phyloP scores from a whole-genome alignment of 53 echinoderm and acorn worm species.

The Hippasteria phrygiana region DNA sequence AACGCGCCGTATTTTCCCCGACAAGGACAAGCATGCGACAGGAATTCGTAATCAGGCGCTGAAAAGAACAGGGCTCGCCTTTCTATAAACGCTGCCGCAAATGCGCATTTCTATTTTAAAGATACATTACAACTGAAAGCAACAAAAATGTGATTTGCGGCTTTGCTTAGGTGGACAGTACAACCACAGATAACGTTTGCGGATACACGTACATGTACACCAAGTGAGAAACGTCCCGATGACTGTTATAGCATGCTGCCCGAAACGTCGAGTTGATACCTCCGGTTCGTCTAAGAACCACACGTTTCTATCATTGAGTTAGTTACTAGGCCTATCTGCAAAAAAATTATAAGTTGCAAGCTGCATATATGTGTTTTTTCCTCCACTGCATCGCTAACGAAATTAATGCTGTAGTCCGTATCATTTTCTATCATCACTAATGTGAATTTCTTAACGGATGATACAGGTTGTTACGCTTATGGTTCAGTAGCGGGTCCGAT shows the following conservation, averaged over 20 bases:
- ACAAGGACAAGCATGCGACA: slow-evolving; percentile 38
- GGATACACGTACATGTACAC: no score
- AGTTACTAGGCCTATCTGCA: no score
- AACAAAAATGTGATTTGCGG: neutral
- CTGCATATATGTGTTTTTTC: neutral
- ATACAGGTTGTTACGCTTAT: slow-evolving; percentile 7
- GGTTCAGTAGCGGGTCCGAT: slow-evolving; percentile 11
- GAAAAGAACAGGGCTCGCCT: neutral
- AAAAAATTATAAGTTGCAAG: no score
- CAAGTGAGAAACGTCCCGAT: no score
- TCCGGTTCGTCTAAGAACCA: no score
- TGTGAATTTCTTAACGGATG: slow-evolving; percentile 29
- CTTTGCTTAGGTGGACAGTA: neutral
- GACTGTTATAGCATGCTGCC: no score
- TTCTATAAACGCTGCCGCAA: neutral
- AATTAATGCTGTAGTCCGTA: neutral
- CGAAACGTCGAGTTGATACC: no score
- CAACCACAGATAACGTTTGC: no score
- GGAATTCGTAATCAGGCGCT: slow-evolving; percentile 53
- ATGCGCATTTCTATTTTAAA: slow-evolving; percentile 1
- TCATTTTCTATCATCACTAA: neutral
- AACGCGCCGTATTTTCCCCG: neutral
- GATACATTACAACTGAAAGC: neutral
- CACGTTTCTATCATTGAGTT: no score
- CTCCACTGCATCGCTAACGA: neutral